Conservation (phyloP, 2,797 vertebrate species). For the Fratercula arctica region DNA sequence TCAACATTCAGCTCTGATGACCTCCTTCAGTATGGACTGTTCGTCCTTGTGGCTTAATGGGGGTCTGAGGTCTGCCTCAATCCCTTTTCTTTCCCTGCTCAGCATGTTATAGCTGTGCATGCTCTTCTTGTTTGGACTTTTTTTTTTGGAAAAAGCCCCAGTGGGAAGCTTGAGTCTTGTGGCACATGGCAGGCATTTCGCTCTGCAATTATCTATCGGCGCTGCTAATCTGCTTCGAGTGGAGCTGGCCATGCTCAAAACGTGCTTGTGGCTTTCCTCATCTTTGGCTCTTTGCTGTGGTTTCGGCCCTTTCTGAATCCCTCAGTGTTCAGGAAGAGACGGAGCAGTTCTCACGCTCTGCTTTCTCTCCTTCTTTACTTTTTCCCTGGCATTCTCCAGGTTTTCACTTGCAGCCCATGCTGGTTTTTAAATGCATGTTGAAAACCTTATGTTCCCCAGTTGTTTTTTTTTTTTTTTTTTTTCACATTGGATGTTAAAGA, state of each 20-base stretch:
- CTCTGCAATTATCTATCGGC: background rate
- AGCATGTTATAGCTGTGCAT: background rate
- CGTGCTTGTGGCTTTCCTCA: conserved; percentile 15
- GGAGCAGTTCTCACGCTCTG: background rate
- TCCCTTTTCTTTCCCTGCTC: background rate
- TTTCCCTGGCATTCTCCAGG: background rate
- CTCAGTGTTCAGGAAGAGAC: background rate
- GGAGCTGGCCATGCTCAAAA: background rate
- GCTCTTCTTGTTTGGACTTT: background rate
- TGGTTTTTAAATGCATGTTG: background rate
- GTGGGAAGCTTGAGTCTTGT: background rate
- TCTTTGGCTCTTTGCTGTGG: background rate
- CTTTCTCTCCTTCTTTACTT: background rate
- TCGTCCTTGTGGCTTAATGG: fast-evolving
- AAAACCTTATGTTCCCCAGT: background rate
- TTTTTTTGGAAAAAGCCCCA: background rate
- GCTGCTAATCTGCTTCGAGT: background rate
- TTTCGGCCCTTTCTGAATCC: background rate
- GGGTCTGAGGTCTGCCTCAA: background rate
- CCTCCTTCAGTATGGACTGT: fast-evolving
- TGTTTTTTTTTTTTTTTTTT: background rate
- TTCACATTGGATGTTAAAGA: background rate
- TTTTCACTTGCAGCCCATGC: background rate
- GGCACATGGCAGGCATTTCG: background rate
- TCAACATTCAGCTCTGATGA: background rate